Conservation (phyloP, 2,888 invertebrate genomes). For the Coelogynopora nodosa region DNA sequence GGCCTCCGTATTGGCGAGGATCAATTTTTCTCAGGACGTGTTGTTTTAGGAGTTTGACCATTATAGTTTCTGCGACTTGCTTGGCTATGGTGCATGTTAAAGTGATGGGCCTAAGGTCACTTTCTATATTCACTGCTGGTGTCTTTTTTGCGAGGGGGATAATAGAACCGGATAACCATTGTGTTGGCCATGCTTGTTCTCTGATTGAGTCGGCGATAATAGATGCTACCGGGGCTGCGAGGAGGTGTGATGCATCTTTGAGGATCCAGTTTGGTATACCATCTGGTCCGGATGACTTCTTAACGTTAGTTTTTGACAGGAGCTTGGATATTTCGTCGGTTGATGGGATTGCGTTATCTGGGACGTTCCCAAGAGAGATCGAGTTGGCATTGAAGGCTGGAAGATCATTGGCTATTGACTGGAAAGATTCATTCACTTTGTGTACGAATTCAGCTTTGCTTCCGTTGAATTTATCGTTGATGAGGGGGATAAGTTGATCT, state of each 20-base stretch:
- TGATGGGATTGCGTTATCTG: background rate
- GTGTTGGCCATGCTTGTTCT: constrained; percentile 31
- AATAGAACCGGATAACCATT: constrained; percentile 31
- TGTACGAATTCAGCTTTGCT: background rate
- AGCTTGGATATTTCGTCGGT: background rate
- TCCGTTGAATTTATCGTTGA: background rate
- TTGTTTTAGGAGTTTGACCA: constrained; percentile 31
- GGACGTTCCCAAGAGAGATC: background rate
- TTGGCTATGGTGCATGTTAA: constrained; percentile 31
- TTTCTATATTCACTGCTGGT: constrained; percentile 27
- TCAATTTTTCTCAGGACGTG: constrained; percentile 12
- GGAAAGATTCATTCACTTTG: background rate
- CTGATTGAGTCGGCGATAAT: constrained; percentile 24
- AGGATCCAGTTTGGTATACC: constrained; percentile 27
- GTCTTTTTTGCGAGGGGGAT: constrained; percentile 28
- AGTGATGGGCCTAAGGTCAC: constrained; percentile 28
- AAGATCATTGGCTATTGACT: background rate
- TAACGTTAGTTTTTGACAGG: constrained; percentile 21
- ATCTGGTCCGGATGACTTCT: constrained; percentile 28
- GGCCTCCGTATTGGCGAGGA: constrained; percentile 28
- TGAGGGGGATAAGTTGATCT: background rate
- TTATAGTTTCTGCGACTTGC: constrained; percentile 17
- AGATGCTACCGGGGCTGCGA: constrained; percentile 28
- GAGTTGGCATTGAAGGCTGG: background rate
- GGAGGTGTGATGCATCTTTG: constrained; percentile 25